Base-by-base conservation (phyloP, 1,140 invertebrate species). In the Achroia grisella region DNA sequence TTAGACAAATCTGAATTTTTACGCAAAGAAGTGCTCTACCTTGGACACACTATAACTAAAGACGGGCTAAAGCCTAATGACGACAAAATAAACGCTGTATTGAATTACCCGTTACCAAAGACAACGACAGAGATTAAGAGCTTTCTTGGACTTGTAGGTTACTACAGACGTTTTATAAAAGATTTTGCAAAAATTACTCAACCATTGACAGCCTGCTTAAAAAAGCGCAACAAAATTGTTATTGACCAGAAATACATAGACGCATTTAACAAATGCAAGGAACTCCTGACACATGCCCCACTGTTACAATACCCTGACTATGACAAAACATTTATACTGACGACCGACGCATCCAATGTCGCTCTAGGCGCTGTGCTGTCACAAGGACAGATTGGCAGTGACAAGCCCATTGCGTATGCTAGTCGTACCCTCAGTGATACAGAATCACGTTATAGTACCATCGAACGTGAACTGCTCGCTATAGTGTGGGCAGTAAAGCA, bases 141-240 rank as follows among this genome's bases (percentile, higher is more conserved):
- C 0, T 44, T 44, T 35, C 17, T 44, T 14, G 43, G 43, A 10
- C n/a, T 42, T 10, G 17, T 32, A 9, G 40, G 40, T 1, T 42
- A 42, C 15, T 42, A 42, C 33, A 33, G 43, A 9, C 35, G 13
- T 36, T 44, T 44, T 11, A 44, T 44, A 8, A 44, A 44, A 28
- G 43, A 44, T 28, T 44, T 35, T 23, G 11, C 43, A 10, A 44
- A 44, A 36, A 28, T 44, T 11, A 35, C 43, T 1, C 32, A 44
- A 35, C 32, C 32, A 6, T 3, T 42, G 1, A 42, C 40, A 4
- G 1, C 3, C 0, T 33, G 12, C 28, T 12, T 44, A 28, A 44
- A 44, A 10, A 44, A 44, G n/a, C 12, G 13, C 8, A 37, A 8
- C 2, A 36, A 35, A 13, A 23, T 36, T 13, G 13, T 28, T 10